phyloP scores from a whole-genome alignment of 2,888 invertebrate genomes.

The Drosophila anomalata region DNA sequence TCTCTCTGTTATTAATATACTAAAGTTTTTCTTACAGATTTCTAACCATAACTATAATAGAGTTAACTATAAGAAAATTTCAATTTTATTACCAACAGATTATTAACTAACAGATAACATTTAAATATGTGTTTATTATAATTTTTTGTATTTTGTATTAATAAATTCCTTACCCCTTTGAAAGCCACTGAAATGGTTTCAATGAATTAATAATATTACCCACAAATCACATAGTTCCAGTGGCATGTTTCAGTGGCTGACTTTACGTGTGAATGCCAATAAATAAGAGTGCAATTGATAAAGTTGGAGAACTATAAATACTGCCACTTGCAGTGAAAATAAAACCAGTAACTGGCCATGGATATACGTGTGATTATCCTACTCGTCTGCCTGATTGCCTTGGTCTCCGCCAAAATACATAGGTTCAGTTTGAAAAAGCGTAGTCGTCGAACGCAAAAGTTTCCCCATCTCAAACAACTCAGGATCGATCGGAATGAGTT shows the following conservation, averaged over 20 bases:
- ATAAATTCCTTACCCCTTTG: background rate
- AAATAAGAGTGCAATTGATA: slow-evolving; percentile 8
- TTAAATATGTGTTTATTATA: background rate
- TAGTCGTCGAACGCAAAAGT: slow-evolving; percentile 12
- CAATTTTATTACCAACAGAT: no score
- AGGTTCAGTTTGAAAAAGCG: slow-evolving; percentile 14
- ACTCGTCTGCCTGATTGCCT: slow-evolving; percentile 5
- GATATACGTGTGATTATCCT: slow-evolving; percentile 21
- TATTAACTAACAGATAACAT: no score
- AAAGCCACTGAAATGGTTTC: background rate
- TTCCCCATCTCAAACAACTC: slow-evolving; percentile 11
- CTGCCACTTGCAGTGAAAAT: background rate
- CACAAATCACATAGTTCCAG: slow-evolving; percentile 25
- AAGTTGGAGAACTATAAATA: slow-evolving; percentile 20
- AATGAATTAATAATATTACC: background rate
- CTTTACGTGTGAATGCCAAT: slow-evolving; percentile 29
- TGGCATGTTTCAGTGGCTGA: background rate
- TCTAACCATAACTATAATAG: no score
- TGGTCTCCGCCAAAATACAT: slow-evolving; percentile 12
- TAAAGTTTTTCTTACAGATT: no score
- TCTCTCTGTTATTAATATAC: background rate
- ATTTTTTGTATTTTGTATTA: background rate
- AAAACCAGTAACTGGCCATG: slow-evolving; percentile 12
- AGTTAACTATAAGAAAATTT: no score
- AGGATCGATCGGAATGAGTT: slow-evolving; percentile 8